Percentiles rank a stretch among this genome's conserved stretches.
phyloP scores from a whole-genome alignment of 2,113 vertebrate genomes.

The Erythrocercus mccallii region DNA sequence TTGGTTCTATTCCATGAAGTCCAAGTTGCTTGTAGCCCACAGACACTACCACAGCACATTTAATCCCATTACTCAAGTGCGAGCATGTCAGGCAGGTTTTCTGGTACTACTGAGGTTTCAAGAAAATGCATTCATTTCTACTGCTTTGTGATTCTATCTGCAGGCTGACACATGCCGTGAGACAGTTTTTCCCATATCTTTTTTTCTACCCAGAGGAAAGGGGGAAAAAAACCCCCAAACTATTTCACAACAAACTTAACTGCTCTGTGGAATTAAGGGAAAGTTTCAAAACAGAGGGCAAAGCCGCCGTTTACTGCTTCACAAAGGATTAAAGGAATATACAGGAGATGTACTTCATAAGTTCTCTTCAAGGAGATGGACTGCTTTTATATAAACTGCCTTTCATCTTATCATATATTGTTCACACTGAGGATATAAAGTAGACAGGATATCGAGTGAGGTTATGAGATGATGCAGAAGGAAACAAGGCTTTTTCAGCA shows the following conservation, averaged over 20 bases:
- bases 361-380: background rate
- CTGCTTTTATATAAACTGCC: conserved; percentile 28
- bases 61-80: background rate
- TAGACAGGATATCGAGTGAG: conserved; percentile 10
- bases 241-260: background rate
- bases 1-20: background rate
- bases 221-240: background rate
- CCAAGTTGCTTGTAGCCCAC: background rate
- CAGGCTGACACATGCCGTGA: background rate
- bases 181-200: background rate
- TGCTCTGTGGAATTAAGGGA: background rate
- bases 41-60: background rate
- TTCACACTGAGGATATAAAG: conserved; percentile 43
- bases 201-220: background rate
- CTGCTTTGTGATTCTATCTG: background rate
- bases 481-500: background rate
- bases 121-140: background rate
- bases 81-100: background rate
- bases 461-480: background rate
- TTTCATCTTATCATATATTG: conserved; percentile 55
- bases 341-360: background rate
- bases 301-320: background rate
- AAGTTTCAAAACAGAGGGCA: background rate
- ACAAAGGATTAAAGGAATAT: conserved; percentile 30
- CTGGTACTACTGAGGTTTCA: background rate